Base-by-base conservation (phyloP, 2,888 invertebrate species). In the Lamellibrachia satsuma region DNA sequence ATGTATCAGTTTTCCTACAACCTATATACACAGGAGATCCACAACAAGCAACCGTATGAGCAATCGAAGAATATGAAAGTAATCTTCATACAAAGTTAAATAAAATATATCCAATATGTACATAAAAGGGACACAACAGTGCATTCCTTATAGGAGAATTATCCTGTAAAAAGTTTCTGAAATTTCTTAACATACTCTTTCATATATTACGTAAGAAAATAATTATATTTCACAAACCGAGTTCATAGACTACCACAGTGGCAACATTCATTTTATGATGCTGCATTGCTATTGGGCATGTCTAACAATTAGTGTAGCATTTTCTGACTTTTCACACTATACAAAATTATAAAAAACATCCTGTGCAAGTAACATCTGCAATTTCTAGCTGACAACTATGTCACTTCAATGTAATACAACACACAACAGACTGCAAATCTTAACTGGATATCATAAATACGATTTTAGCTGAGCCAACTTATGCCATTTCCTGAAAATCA, bases 101-200 rank as follows among this genome's bases (percentile, higher is more conserved):
- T 75, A 75, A 75, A 75, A 75, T 75, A 75, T 75, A 75, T 75
- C 75, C 75, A 75, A 75, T 75, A 15, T 75, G 75, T 75, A 75
- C 75, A 75, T 22, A 75, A 75, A 75, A 75, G 15, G 22, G 6
- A 11, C 75, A 75, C 75, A 75, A 15, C 75, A 75, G n/a, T 75
- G 75, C 75, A 75, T n/a, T 75, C 75, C 15, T 75, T 75, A 22
- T 75, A 75, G 39, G 39, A 39, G 11, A 11, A 22, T 75, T 75
- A 75, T 75, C 75, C 15, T 22, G 75, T 75, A 75, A 6, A 11
- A 75, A 22, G 75, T 75, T 75, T 75, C n/a, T 22, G 15, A 22
- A 75, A 75, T 75, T 75, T 22, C 15, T 75, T 75, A 75, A 75
- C 75, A 22, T 22, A 3, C 39, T 39, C 75, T 15, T 75, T 55